Percentiles rank a stretch among this genome's conserved stretches.
phyloP scores from a whole-genome alignment of 2,888 invertebrate genomes.

The Xestia rhomboidea region DNA sequence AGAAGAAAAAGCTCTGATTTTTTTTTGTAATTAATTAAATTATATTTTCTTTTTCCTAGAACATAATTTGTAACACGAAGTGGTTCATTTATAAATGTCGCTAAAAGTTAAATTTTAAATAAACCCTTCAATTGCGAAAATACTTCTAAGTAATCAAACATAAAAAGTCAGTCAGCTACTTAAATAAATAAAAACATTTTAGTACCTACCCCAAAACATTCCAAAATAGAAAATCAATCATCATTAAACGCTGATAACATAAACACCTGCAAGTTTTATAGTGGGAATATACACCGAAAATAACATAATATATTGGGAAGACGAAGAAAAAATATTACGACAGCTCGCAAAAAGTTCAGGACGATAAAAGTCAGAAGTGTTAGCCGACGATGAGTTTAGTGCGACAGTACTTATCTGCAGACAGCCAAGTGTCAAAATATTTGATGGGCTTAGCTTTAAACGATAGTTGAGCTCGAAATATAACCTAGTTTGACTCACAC shows the following conservation, averaged over 20 bases:
- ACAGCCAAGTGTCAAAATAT: constrained; percentile 79
- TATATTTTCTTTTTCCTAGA: not conserved
- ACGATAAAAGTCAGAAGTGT: constrained; percentile 74
- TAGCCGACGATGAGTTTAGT: constrained; percentile 72
- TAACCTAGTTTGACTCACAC: constrained; percentile 50
- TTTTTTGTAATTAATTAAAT: not conserved
- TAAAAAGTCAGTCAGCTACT: not conserved
- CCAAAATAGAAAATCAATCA: constrained; percentile 62
- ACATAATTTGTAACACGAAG: not conserved
- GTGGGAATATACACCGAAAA: constrained; percentile 50
- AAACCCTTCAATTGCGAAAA: too few relatives aligned
- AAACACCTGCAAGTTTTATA: constrained; percentile 63
- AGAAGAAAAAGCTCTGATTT: not conserved
- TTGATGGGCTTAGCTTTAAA: constrained; percentile 65
- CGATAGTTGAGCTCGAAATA: constrained; percentile 47
- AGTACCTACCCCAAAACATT: constrained; percentile 8
- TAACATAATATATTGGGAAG: constrained; percentile 59
- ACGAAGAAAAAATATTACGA: constrained; percentile 67
- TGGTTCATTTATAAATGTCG: not conserved
- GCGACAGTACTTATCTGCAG: constrained; percentile 76
- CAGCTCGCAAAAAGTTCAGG: constrained; percentile 68
- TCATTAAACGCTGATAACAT: constrained; percentile 49
- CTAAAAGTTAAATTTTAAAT: not conserved
- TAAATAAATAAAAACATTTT: constrained; percentile 15
- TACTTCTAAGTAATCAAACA: not conserved